Conservation (phyloP, 2,113 vertebrate genomes). For the Microcebus tavaratra region DNA sequence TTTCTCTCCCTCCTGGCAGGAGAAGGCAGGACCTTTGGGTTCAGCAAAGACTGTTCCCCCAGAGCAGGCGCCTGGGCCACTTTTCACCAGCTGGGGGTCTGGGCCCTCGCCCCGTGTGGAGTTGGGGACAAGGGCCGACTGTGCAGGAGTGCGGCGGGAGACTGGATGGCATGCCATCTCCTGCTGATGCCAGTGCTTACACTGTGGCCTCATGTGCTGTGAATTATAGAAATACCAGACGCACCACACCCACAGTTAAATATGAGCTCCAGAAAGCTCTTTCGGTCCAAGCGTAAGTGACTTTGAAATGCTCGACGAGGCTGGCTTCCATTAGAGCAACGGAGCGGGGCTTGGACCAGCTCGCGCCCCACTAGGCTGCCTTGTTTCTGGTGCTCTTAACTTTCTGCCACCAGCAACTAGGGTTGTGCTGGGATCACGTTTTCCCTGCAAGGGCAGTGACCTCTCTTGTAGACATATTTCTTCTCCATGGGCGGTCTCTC, state of each 20-base stretch:
- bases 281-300: background rate
- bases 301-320: background rate
- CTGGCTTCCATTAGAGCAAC: background rate
- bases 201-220: constrained; percentile 37
- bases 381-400: background rate
- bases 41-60: background rate
- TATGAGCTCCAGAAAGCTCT: constrained; percentile 1
- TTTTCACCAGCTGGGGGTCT: background rate
- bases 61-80: background rate
- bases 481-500: constrained; percentile 46
- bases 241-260: constrained; percentile 56
- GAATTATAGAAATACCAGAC: constrained; percentile 66
- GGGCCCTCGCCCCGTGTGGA: background rate
- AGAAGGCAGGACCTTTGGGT: background rate
- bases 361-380: background rate
- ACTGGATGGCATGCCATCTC: background rate
- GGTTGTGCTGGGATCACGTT: background rate
- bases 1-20: background rate
- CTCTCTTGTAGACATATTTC: background rate
- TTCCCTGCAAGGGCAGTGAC: background rate
- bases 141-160: background rate
- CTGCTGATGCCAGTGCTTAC: background rate
- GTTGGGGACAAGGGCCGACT: rapidly evolving
- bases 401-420: background rate
- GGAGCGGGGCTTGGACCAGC: rapidly evolving